Evolutionary conservation across 2,797 vertebrate species (phyloP).

Genomic region (Steatocranus sp.): DNA sequence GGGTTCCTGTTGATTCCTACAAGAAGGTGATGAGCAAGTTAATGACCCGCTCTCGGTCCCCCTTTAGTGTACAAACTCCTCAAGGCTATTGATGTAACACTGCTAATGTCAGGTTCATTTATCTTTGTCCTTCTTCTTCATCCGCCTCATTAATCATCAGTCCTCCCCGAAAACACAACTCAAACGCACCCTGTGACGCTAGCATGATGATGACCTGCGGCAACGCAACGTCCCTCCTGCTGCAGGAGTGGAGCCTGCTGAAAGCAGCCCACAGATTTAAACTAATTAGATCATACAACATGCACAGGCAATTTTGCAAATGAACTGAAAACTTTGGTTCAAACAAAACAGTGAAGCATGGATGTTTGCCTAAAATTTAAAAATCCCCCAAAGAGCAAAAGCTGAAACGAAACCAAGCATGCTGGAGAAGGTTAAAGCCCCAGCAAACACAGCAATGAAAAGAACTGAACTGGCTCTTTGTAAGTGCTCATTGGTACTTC

Average conservation of each 20-base stretch:
- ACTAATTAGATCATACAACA: constrained; percentile 17
- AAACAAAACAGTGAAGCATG: neutral
- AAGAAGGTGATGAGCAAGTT: neutral
- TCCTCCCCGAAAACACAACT: neutral
- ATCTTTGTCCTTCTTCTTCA: constrained; percentile 33
- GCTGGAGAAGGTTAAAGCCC: constrained; percentile 49
- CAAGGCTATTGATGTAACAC: constrained; percentile 8
- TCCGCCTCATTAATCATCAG: constrained; percentile 45
- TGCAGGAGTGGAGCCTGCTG: neutral
- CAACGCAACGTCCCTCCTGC: neutral
- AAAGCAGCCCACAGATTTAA: neutral
- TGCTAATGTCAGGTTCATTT: constrained; percentile 9
- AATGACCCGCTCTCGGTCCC: neutral
- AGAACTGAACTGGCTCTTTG: constrained; percentile 82
- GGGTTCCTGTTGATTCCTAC: neutral
- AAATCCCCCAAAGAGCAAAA: neutral
- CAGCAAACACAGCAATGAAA: constrained; percentile 66
- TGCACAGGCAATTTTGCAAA: neutral
- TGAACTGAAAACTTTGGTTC: neutral
- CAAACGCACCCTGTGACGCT: constrained; percentile 17
- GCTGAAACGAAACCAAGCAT: constrained; percentile 29
- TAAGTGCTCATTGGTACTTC: constrained; percentile 81
- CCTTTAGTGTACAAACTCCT: constrained; percentile 1
- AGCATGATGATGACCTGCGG: constrained; percentile 1
- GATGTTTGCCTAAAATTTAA: constrained; percentile 5